Evolutionary conservation across 2,797 vertebrate species (phyloP).

Genomic region (Rhincodon typus): DNA sequence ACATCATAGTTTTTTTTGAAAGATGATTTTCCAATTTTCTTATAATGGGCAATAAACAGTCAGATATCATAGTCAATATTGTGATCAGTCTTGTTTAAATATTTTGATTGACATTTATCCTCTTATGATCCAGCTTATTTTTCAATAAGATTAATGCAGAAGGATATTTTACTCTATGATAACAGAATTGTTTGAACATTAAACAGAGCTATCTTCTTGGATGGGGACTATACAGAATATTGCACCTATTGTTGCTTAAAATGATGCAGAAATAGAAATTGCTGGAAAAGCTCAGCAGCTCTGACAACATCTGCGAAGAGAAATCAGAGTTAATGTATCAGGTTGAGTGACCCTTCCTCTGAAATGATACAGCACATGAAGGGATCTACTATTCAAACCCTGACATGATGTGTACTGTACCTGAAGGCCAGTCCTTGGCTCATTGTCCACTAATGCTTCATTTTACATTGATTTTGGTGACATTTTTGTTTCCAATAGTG

Average conservation of each 20-base stretch:
- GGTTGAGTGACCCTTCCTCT: no score
- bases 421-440: neutral
- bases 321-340: no score
- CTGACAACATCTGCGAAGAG: no score
- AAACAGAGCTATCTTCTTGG: neutral
- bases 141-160: no score
- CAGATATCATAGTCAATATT: neutral
- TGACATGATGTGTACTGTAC: neutral
- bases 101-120: neutral
- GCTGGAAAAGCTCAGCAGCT: no score
- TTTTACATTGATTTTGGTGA: neutral
- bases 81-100: neutral
- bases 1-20: neutral
- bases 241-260: neutral
- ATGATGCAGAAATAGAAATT: neutral
- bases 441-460: neutral
- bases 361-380: neutral
- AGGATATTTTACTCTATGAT: neutral
- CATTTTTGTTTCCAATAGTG: neutral
- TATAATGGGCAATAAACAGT: neutral
- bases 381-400: neutral
- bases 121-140: no score
- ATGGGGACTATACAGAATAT: neutral
- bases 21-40: slow-evolving; percentile 3
- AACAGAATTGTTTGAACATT: neutral